phyloP scores from a whole-genome alignment of 1,140 invertebrate species.

The Penaeus japonicus region DNA sequence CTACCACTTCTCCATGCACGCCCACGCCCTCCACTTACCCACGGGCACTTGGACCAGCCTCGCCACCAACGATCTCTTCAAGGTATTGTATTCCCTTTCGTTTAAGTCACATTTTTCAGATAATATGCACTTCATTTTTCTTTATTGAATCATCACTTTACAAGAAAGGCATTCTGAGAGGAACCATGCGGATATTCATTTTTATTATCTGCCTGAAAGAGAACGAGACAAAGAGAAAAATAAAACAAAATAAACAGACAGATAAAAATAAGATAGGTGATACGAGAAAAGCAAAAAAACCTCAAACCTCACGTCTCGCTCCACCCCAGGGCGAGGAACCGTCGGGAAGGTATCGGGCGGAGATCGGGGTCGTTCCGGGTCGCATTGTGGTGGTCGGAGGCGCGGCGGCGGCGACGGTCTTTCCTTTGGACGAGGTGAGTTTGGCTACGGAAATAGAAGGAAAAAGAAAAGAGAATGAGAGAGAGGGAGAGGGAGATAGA shows the following conservation, averaged over 20 bases:
- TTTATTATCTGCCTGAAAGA: too few species aligned
- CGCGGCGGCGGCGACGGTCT: not conserved
- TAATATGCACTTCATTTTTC: not conserved
- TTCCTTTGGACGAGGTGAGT: constrained; percentile 13
- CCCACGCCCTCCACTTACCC: constrained; percentile 34
- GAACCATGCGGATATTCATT: too few species aligned
- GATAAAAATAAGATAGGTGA: too few species aligned
- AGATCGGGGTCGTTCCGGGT: constrained; percentile 11
- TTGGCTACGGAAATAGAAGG: not conserved
- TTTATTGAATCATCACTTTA: too few species aligned
- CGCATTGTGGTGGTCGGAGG: constrained; percentile 28
- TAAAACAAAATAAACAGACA: too few species aligned
- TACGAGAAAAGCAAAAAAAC: too few species aligned
- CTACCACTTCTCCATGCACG: constrained; percentile 39
- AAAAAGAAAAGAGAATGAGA: not conserved
- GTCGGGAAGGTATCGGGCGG: constrained; percentile 9
- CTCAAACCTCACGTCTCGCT: not conserved
- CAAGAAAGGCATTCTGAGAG: too few species aligned
- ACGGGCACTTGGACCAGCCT: constrained; percentile 22
- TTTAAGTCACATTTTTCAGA: not conserved
- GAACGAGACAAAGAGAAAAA: too few species aligned
- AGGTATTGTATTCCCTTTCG: not conserved
- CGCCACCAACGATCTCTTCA: not conserved
- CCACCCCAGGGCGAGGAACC: not conserved
- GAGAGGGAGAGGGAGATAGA: not conserved